These are phyloP conservation scores for Salpingus planirostris DNA, from an alignment of 2,888 invertebrate genomes.

Conservation along the genomic window DNA sequence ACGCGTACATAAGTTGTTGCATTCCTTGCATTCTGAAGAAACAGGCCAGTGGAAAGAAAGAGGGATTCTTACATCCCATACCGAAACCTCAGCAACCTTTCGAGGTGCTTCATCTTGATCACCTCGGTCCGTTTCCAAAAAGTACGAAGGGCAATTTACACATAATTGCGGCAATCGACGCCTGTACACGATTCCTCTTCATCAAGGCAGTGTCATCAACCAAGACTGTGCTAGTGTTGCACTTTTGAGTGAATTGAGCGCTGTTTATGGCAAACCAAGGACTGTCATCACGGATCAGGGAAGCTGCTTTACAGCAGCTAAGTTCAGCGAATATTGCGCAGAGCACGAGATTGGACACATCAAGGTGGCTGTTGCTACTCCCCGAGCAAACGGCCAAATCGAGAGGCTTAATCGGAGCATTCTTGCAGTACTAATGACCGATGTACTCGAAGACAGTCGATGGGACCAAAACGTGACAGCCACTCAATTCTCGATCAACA, in stretches of 20 bases:
- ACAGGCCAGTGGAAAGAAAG: constrained; percentile 17
- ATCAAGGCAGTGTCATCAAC: constrained; percentile 5
- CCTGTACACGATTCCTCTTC: constrained; percentile 7
- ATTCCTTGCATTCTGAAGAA: constrained; percentile 35
- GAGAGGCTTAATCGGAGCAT: constrained; percentile 19
- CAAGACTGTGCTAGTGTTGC: constrained; percentile 3
- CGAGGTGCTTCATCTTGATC: constrained; percentile 38
- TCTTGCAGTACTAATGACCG: constrained; percentile 22
- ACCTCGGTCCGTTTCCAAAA: constrained; percentile 35
- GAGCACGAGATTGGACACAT: constrained; percentile 13
- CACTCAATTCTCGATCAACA: constrained; percentile 6
- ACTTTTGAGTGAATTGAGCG: constrained; percentile 4
- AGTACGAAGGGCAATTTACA: constrained; percentile 27
- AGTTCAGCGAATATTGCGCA: constrained; percentile 2
- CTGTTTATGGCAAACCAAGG: constrained; percentile 4
- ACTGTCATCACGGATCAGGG: constrained; percentile 5
- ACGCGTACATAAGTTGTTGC: constrained; percentile 35
- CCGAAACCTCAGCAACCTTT: constrained; percentile 35
- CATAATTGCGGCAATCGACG: constrained; percentile 32
- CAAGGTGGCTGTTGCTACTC: constrained; percentile 17
- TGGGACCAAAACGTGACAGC: constrained; percentile 1
- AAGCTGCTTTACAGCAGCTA: background rate
- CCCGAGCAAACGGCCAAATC: constrained; percentile 20
- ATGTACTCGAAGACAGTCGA: background rate
- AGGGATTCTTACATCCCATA: constrained; percentile 36